Conservation (phyloP, 2,888 invertebrate species). For the Heliconius cydno region DNA sequence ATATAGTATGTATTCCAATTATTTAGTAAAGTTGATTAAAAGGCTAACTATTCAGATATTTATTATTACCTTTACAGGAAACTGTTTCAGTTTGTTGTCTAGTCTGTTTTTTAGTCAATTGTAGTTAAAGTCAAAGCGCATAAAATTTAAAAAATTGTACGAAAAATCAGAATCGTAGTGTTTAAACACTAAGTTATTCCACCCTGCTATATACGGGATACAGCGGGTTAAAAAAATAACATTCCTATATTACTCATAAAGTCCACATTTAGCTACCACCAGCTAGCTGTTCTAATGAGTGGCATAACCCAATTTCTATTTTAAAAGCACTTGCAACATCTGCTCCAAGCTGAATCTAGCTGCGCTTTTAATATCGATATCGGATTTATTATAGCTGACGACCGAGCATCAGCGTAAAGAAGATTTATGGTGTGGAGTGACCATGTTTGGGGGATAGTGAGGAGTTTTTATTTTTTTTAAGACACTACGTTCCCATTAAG, state of each 20-base stretch:
- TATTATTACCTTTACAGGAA: no score
- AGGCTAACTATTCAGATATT: no score
- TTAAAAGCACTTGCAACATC: slow-evolving; percentile 53
- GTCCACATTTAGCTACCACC: slow-evolving; percentile 32
- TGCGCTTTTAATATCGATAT: slow-evolving; percentile 55
- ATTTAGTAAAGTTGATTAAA: no score
- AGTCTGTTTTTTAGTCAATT: not conserved
- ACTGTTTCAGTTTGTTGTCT: no score
- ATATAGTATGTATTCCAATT: no score
- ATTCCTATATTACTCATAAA: not conserved
- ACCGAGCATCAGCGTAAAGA: slow-evolving; percentile 51
- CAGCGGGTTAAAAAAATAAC: not conserved
- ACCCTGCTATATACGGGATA: not conserved
- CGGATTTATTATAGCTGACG: slow-evolving; percentile 55
- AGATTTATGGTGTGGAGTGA: slow-evolving; percentile 57
- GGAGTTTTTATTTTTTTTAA: not conserved
- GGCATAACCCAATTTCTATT: slow-evolving; percentile 49
- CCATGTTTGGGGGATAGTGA: not conserved
- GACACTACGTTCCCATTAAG: no score
- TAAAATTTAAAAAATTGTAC: no score
- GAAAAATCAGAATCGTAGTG: no score
- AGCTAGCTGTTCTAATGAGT: slow-evolving; percentile 31
- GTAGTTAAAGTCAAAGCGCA: not conserved
- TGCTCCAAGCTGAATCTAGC: slow-evolving; percentile 52
- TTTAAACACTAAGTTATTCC: not conserved